Percentiles rank a stretch among this genome's conserved stretches.
phyloP scores from a whole-genome alignment of 2,113 vertebrate genomes.

The Acrocephalus kingi region DNA sequence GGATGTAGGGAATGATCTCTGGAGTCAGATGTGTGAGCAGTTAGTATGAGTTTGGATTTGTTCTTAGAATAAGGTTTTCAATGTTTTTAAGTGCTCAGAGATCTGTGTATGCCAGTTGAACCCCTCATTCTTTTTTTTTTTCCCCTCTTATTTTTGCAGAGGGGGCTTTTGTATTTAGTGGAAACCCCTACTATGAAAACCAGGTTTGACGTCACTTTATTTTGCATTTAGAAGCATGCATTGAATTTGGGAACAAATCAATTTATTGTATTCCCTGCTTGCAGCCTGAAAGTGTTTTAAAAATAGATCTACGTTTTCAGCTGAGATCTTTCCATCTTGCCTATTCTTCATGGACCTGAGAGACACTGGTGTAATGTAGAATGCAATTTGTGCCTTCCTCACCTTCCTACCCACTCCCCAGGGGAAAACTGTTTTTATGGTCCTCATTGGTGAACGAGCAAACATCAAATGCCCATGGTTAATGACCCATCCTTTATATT shows the following conservation, averaged over 20 bases:
- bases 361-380: neutral
- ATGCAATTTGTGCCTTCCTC: neutral
- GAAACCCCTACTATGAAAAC: neutral
- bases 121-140: fast-evolving
- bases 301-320: neutral
- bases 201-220: neutral
- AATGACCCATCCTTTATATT: neutral
- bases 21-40: neutral
- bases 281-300: neutral
- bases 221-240: neutral
- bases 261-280: conserved; percentile 1
- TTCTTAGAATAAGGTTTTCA: neutral
- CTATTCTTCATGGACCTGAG: neutral
- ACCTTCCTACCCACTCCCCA: neutral
- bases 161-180: neutral
- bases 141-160: neutral
- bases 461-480: neutral
- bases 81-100: neutral
- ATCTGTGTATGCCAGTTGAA: neutral
- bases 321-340: neutral
- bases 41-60: neutral
- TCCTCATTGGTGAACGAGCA: neutral
- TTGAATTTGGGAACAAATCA: neutral
- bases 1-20: neutral
- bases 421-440: neutral